A percentile compares a stretch with the other conserved stretches of the same genome.
These are phyloP conservation scores for Sphinx pinastri DNA, from an alignment of 2,888 invertebrate genomes.

Conservation along the genomic window DNA sequence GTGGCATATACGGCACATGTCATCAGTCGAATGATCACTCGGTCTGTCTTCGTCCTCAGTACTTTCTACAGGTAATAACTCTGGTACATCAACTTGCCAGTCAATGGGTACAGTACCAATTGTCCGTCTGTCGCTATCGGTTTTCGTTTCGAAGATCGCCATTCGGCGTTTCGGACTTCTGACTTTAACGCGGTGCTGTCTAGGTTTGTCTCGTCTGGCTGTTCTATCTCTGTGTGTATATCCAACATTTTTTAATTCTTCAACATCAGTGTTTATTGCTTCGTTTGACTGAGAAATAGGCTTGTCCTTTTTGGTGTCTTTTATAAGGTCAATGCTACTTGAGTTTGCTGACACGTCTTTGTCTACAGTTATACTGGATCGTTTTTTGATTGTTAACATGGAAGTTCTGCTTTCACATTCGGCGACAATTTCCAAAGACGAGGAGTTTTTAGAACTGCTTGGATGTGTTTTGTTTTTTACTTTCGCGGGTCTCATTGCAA, in stretches of 20 bases:
- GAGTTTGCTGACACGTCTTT: conserved; percentile 63
- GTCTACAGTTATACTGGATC: conserved; percentile 44
- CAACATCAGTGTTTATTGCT: conserved; percentile 29
- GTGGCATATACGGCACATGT: conserved; percentile 79
- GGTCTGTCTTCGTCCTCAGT: conserved; percentile 50
- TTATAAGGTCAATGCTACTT: conserved; percentile 57
- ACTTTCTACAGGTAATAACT: conserved; percentile 35
- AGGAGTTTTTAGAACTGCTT: conserved; percentile 50
- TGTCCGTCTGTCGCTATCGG: conserved; percentile 38
- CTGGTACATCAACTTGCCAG: conserved; percentile 47
- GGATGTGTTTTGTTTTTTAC: conserved; percentile 50
- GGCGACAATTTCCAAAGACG: conserved; percentile 46
- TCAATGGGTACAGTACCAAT: conserved; percentile 52
- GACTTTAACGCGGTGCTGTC: conserved; percentile 68
- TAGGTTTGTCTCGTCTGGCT: conserved; percentile 53
- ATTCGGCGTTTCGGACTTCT: conserved; percentile 66
- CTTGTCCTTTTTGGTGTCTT: conserved; percentile 35
- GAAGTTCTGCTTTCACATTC: conserved; percentile 52
- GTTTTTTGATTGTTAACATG: conserved; percentile 35
- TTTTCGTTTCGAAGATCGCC: conserved; percentile 40
- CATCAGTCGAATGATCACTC: conserved; percentile 65
- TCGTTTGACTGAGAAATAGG: conserved; percentile 31
- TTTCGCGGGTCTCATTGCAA: conserved; percentile 41
- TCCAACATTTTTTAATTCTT: conserved; percentile 34
- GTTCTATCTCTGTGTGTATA: conserved; percentile 45